Base-by-base conservation (phyloP, 2,888 invertebrate species). In the Heliconius sara region DNA sequence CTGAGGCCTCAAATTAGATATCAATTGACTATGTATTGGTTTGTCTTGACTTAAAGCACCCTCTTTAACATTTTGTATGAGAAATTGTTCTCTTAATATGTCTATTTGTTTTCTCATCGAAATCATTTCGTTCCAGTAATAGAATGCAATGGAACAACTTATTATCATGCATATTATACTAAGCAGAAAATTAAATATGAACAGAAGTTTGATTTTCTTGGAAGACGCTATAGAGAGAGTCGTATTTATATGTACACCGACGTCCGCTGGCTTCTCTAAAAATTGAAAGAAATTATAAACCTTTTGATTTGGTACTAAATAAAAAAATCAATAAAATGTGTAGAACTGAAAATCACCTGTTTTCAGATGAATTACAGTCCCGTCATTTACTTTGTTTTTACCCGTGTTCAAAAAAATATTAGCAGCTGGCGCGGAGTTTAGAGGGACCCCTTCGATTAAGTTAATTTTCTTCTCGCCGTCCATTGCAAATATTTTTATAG, bases 151-250 rank as follows among this genome's bases (percentile, higher is more conserved):
- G 22, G 91, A 90, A 85, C 91, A 91, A 84, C 93, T 91, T 83
- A 94, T 86, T 76, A 92, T 87, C 89, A 95, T 91, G 86, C 93
- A 93, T 47, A 93, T 84, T 43, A 93, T 87, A 84, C 92, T 92
- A 82, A 95, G 87, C 84, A 94, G 89, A 88, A 95, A 93, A 88
- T 93, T 95, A 76, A 94, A 85, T 77, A 94, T 86, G 86, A 95
- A 93, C 86, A 95, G 88, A 83, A 94, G 88, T 88, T 90, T 93
- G 84, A 95, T 91, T 92, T 94, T 95, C 93, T 93, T 94, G 88
- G 94, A 94, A 92, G 95, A 94, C 91, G 93, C 94, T 88, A 94
- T 91, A 78, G 94, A 92, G 85, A 94, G 90, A 78, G 94, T 95
- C 60, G 95, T 94, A 85, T 95, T 94, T 85, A 95, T 93, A 85